phyloP scores from a whole-genome alignment of 35 echinoderm and acorn worm species.

The Heliocidaris tuberculata region DNA sequence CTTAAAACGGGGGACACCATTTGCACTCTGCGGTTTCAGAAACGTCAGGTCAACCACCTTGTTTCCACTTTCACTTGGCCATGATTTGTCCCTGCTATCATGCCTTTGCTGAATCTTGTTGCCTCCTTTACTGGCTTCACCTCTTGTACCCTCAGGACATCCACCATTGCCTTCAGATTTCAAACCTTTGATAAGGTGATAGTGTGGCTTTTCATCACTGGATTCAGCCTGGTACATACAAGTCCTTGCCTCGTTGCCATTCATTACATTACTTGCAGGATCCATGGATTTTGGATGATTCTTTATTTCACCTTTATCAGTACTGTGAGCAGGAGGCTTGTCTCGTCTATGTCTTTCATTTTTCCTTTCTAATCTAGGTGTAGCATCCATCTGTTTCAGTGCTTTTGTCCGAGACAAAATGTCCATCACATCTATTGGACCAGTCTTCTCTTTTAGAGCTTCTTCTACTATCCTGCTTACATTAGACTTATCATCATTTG shows the following conservation, averaged over 20 bases:
- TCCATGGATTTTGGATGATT: background rate
- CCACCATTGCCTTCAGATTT: background rate
- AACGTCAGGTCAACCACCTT: background rate
- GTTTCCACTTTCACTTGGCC: background rate
- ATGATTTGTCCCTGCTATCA: background rate
- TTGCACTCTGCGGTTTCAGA: background rate
- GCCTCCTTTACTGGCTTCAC: background rate
- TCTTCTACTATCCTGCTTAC: constrained; percentile 18
- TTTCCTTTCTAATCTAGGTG: background rate
- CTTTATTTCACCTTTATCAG: background rate
- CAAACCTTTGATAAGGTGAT: background rate
- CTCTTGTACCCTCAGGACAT: background rate
- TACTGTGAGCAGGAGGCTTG: background rate
- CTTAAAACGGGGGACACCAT: background rate
- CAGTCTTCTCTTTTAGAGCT: background rate
- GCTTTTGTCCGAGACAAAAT: background rate
- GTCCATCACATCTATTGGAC: constrained; percentile 26
- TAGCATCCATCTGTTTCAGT: background rate
- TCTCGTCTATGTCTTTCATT: background rate
- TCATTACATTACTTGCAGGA: background rate
- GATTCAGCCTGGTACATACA: background rate
- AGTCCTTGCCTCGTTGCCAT: background rate
- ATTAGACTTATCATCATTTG: background rate
- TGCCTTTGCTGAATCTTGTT: background rate
- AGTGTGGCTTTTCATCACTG: background rate